A percentile compares a stretch with the other conserved stretches of the same genome.
Evolutionary conservation across 2,113 vertebrate species (phyloP).

Genomic region (Oryzias woworae): DNA sequence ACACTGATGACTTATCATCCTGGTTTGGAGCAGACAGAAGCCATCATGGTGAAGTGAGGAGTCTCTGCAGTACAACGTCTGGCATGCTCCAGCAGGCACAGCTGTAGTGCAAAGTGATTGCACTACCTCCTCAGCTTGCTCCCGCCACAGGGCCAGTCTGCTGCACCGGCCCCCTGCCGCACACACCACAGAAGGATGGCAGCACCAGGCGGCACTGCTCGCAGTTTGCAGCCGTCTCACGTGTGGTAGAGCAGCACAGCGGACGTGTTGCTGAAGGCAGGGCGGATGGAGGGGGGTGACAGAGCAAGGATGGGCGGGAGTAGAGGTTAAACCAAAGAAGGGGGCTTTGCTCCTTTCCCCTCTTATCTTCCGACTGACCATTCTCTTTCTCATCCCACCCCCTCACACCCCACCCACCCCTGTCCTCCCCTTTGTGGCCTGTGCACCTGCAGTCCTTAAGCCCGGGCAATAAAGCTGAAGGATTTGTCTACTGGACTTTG

Average conservation of each 20-base stretch:
- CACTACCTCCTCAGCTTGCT: slow-evolving; percentile 70
- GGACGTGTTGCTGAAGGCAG: slow-evolving; percentile 18
- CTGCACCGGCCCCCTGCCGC: slow-evolving; percentile 48
- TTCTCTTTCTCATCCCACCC: slow-evolving; percentile 60
- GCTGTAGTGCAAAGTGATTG: slow-evolving; percentile 69
- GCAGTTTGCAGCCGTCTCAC: slow-evolving; percentile 43
- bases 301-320: slow-evolving; percentile 43
- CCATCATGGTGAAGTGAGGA: slow-evolving; percentile 32
- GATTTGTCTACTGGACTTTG: slow-evolving; percentile 72
- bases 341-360: slow-evolving; percentile 59
- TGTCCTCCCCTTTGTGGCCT: slow-evolving; percentile 61
- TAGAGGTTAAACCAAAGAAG: slow-evolving; percentile 59
- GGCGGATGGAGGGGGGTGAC: slow-evolving; percentile 12
- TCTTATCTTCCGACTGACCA: slow-evolving; percentile 72
- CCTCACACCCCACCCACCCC: slow-evolving; percentile 34
- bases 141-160: slow-evolving; percentile 58
- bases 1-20: background rate
- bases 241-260: slow-evolving; percentile 43
- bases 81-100: slow-evolving; percentile 66
- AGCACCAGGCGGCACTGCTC: slow-evolving; percentile 57
- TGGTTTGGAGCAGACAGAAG: slow-evolving; percentile 3
- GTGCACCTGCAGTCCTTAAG: slow-evolving; percentile 77
- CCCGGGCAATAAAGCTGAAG: slow-evolving; percentile 75
- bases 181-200: slow-evolving; percentile 48
- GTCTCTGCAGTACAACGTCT: slow-evolving; percentile 48